These are phyloP conservation scores for Encarsia formosa DNA, from an alignment of 2,888 invertebrate genomes.

Conservation along the genomic window DNA sequence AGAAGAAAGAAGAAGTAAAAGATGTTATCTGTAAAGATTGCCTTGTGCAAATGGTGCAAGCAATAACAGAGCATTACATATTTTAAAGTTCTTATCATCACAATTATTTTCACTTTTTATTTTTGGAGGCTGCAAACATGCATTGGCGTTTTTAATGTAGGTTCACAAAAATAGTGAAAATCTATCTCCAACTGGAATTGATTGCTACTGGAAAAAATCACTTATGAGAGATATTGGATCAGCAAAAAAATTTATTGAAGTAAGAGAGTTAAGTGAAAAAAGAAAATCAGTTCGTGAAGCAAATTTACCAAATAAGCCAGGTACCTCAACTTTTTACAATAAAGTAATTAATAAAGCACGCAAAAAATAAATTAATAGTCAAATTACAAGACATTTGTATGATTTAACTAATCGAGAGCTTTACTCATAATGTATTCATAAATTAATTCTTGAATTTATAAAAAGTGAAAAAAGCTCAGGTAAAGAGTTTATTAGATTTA, in stretches of 20 bases:
- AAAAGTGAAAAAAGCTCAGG: neutral
- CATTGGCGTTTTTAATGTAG: conserved; percentile 19
- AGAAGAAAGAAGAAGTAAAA: too few species aligned
- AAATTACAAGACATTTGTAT: conserved; percentile 3
- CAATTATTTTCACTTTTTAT: too few species aligned
- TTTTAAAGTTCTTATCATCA: too few species aligned
- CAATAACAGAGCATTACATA: too few species aligned
- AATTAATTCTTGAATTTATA: neutral
- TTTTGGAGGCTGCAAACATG: conserved; percentile 9
- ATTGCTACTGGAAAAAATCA: conserved; percentile 17
- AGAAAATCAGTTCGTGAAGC: too few species aligned
- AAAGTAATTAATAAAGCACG: neutral
- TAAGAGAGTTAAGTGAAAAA: neutral
- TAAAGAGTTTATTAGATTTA: conserved; percentile 2
- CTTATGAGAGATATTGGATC: neutral
- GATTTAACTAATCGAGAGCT: neutral
- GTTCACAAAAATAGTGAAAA: conserved; percentile 11
- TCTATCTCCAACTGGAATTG: conserved; percentile 20
- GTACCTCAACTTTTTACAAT: neutral
- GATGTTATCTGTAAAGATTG: too few species aligned
- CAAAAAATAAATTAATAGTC: conserved; percentile 2
- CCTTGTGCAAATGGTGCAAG: too few species aligned
- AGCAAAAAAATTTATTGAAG: conserved; percentile 6
- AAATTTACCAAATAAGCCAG: neutral
- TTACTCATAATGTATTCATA: neutral